Base-by-base conservation (phyloP, 2,113 vertebrate genomes). In the Formicarius rufipectus region DNA sequence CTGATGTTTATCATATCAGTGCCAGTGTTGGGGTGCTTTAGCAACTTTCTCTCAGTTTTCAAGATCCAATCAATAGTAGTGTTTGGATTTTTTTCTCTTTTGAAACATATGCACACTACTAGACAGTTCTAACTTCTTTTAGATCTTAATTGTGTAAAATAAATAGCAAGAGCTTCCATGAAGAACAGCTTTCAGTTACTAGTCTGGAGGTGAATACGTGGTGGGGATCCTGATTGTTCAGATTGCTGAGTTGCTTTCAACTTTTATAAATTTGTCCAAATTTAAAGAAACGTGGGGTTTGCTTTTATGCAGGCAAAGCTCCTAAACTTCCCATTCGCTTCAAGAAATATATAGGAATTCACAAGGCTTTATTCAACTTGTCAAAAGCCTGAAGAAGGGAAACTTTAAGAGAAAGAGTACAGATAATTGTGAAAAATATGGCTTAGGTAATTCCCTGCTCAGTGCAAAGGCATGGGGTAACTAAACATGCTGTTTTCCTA, bases 401-500 rank as follows among this genome's bases (percentile, higher is more conserved):
- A 35, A 69, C 23, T 87, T 82, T 66, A 93, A 86, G 72, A 42
- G 33, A 82, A 69, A 74, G 31, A 75, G 84, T 84, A 72, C 60
- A 89, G 53, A 81, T 77, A 93, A 86, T 56, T 81, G 75, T 90
- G 76, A 89, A 90, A 90, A 95, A 90, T 93, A 87, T 7, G 58
- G 60, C 64, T 86, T 90, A 49, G 52, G 16, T 84, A 83, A 42
- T 63, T 92, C 90, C 27, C 67, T 81, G 30, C 39, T 80, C 40
- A 84, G 56, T 88, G 52, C 59, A 83, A 53, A 77, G 68, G 69
- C 5, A 1, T 39, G 44, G 72, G 35, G 23, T 81, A 84, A 62
- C 56, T 84, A 75, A 90, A 64, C 62, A 37, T 78, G 63, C 82
- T 96, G 75, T 71, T 96, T 94, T 88, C 72, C 85, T 96, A 60